Conservation (phyloP, 2,888 invertebrate genomes). For the Euzetes globulus region DNA sequence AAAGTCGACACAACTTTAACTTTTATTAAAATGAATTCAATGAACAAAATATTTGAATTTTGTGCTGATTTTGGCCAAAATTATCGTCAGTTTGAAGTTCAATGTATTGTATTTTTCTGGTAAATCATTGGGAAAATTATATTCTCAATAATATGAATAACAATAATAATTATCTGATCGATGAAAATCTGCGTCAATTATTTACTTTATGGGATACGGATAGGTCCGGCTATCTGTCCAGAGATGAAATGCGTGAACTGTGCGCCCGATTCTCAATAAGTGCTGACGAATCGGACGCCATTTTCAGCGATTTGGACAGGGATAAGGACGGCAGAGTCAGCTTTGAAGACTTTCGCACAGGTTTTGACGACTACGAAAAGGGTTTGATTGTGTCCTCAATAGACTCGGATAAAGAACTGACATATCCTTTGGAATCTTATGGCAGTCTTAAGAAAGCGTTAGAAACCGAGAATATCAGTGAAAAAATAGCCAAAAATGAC, state of each 20-base stretch:
- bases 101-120: neutral
- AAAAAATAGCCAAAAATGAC: neutral
- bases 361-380: conserved; percentile 47
- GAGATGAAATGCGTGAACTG: conserved; percentile 50
- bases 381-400: neutral
- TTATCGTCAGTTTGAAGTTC: neutral
- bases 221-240: conserved; percentile 50
- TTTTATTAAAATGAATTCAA: no score
- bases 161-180: conserved; percentile 2
- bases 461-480: neutral
- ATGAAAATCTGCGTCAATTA: conserved; percentile 43
- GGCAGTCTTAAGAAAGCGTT: neutral
- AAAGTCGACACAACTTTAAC: no score
- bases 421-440: neutral
- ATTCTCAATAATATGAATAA: neutral
- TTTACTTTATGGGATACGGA: conserved; percentile 51
- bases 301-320: conserved; percentile 52
- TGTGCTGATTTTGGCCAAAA: neutral
- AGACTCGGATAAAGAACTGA: neutral
- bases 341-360: conserved; percentile 52
- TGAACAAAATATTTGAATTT: neutral
- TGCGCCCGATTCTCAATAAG: conserved; percentile 50
- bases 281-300: conserved; percentile 49
- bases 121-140: neutral
- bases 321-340: conserved; percentile 53